Base-by-base conservation (phyloP, 1,140 invertebrate species). In the Pogonomyrmex californicus region DNA sequence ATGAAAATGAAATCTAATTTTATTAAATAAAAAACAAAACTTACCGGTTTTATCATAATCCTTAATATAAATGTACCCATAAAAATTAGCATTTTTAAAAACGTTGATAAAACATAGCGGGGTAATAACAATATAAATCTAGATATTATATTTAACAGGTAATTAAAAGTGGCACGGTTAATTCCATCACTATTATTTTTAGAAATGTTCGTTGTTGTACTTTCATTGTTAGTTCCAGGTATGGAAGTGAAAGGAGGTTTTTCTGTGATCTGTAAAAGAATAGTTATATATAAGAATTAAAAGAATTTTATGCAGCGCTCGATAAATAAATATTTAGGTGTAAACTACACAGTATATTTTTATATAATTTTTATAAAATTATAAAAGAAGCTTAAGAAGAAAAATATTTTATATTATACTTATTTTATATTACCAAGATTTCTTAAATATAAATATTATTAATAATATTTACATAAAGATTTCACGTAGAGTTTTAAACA, bases 271-370 rank as follows among this genome's bases (percentile, higher is more conserved):
- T 79, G 7, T 30, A 2, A 44, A 81, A 54, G 12, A 33, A 41
- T 56, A 70, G 36, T 54, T 47, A 44, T 33, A 14, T 41, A 44
- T 30, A 30, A 78, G 41, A 77, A 76, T 38, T 56, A 30, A 47
- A 36, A 44, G 1, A 23, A 47, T 23, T 44, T 47, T 62, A 36
- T 14, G 4, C 2, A 36, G n/a, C 9, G 9, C 23, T 62, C 54
- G 23, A 62, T 77, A 1, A 33, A 23, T 44, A 10, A 62, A 4
- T 44, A 58, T 12, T 58, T 58, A 56, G 0, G 10, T 4, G 17
- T 60, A 44, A 47, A 76, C 3, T 4, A 4, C 1, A 51, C 23
- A 79, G 38, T 12, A 66, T 41, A 17, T 12, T 66, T 66, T 30
- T n/a, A 65, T 78, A 47, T 3, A 0, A 23, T 23, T 23, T 23